Percentiles rank a stretch among this genome's conserved stretches.
phyloP scores from a whole-genome alignment of 2,888 invertebrate species.

The Oscheius sp. region DNA sequence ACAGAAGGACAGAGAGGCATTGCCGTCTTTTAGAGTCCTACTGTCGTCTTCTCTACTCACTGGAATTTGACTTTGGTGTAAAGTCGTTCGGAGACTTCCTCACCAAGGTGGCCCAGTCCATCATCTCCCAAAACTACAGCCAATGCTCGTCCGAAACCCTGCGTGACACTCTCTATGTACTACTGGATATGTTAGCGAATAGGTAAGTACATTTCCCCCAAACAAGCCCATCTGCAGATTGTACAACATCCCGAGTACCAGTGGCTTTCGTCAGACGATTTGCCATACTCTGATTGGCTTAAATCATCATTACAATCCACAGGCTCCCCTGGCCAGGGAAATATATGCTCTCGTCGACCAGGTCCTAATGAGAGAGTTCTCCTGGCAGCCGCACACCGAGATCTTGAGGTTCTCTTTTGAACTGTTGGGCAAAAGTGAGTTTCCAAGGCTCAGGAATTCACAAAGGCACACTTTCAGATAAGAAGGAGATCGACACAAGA shows the following conservation, averaged over 20 bases:
- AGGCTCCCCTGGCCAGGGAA: slow-evolving; percentile 22
- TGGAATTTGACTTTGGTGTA: slow-evolving; percentile 36
- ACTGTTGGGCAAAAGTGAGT: slow-evolving; percentile 23
- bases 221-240: slow-evolving; percentile 2
- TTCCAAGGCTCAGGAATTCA: background rate
- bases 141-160: background rate
- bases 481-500: slow-evolving; percentile 11
- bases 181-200: slow-evolving; percentile 28
- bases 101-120: slow-evolving; percentile 9
- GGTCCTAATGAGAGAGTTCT: slow-evolving; percentile 49
- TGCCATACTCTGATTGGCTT: slow-evolving; percentile 23
- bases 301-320: background rate
- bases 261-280: slow-evolving; percentile 28
- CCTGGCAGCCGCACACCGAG: slow-evolving; percentile 48
- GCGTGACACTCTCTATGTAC: slow-evolving; percentile 16
- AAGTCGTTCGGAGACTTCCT: slow-evolving; percentile 23
- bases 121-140: background rate
- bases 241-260: slow-evolving; percentile 15
- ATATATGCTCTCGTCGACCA: slow-evolving; percentile 52
- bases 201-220: slow-evolving; percentile 8
- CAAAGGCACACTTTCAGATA: background rate
- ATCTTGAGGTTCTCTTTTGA: slow-evolving; percentile 33
- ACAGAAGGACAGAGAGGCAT: too few species aligned
- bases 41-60: slow-evolving; percentile 36
- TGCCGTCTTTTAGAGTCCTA: slow-evolving; percentile 15